Percentiles rank a stretch among this genome's conserved stretches.
Evolutionary conservation across 2,888 invertebrate species (phyloP).

Genomic region (Rhagonycha lutea): DNA sequence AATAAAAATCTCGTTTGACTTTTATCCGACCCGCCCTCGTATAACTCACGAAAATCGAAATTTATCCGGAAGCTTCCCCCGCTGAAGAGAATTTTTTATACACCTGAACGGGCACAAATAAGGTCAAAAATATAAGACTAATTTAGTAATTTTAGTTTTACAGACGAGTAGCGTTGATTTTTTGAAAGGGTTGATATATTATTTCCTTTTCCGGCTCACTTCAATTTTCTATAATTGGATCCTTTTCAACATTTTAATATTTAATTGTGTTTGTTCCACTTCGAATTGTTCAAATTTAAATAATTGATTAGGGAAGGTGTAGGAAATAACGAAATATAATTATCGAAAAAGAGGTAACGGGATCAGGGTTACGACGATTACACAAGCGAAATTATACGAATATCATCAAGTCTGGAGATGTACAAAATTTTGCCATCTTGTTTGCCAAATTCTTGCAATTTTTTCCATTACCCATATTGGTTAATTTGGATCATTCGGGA

Average conservation of each 20-base stretch:
- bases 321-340: background rate
- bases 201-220: slow-evolving; percentile 26
- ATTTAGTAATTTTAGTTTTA: slow-evolving; percentile 10
- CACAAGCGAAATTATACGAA: no score
- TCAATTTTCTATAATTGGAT: slow-evolving; percentile 9
- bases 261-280: background rate
- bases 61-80: background rate
- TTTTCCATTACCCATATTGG: no score
- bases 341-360: no score
- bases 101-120: background rate
- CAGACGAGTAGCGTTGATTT: slow-evolving; percentile 22
- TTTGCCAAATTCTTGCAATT: no score
- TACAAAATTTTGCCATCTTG: no score
- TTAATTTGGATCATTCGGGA: no score
- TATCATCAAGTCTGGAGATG: no score
- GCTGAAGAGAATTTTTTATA: background rate
- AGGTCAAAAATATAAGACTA: background rate
- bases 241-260: background rate
- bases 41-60: background rate
- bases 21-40: background rate
- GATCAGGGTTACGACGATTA: no score
- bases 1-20: slow-evolving; percentile 1
- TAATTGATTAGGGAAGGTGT: background rate
- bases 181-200: slow-evolving; percentile 19
- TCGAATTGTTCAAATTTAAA: background rate